Evolutionary conservation across 2,797 vertebrate genomes (phyloP), one percentile per base, ranked within the genome.

Genomic region (Sebastes diaconus): DNA sequence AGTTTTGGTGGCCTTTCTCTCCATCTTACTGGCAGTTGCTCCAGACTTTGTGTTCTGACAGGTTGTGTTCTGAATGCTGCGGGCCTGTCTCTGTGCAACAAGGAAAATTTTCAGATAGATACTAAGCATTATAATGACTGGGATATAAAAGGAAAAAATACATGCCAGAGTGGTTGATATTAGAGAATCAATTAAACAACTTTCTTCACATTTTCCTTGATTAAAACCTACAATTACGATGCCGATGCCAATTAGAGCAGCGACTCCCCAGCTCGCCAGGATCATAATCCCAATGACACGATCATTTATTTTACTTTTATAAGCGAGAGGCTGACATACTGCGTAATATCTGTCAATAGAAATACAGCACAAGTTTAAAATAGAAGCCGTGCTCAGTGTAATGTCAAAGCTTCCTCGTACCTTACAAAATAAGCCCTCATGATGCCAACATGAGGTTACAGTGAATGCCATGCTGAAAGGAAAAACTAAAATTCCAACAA

Each of bases 81-180:
- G 94, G 22, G 91, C 93, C 64, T 98, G 97, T 55, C 71, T 95
- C 74, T 92, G 95, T 6, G 97, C 97, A 70, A 97, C 91, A 11
- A 92, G 78, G 8, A 97, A 97, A 88, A 98, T 97, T 86, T 96
- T 97, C 3, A 91, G 86, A 25, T 98, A 98, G 75, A 97, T 70
- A 39, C 81, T 94, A 2, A 97, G 22, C 95, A 64, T 97, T 81
- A 97, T 68, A 66, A 94, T 93, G 34, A 93, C 94, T 50, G 97
- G 97, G n/a, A 97, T 87, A 13, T 97, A 90, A 93, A 97, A 92
- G 74, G 93, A 64, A 68, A 66, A 10, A 76, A 95, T 20, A 80
- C 69, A 12, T 87, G 87, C 85, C 90, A 94, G 9, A 75, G 84
- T 46, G 3, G 64, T 83, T 14, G 74, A 73, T 32, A 82, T 75